Base-by-base conservation (phyloP, 2,113 vertebrate genomes). In the Sinocyclocheilus anshuiensis region DNA sequence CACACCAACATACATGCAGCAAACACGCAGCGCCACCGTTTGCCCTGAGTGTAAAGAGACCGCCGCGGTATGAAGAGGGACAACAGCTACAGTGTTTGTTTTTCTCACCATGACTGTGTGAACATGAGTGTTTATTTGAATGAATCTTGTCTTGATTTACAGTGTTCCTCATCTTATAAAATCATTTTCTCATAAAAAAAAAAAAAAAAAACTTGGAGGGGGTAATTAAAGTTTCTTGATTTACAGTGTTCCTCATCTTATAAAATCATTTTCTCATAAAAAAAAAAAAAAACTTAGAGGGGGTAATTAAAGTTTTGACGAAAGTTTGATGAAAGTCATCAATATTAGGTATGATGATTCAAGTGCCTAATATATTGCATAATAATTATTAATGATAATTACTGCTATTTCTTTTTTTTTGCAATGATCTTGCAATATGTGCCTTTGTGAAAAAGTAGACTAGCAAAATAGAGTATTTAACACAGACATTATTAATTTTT, bases 1-100 rank as follows among this genome's bases (percentile, higher is more conserved):
- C 53, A 84, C 72, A 69, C 10, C 57, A 78, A 65, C 20, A 72
- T 69, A 76, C 67, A 50, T 24, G 13, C 69, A n/a, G 16, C 83
- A 55, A 86, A 69, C 83, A 42, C 33, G 29, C 39, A 67, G 57
- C 8, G 33, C 55, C 53, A 2, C 11, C 33, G 36, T 29, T 77
- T 29, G 75, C 76, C 76, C 77, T 2, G 12, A 10, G 33, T 65
- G n/a, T 11, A 65, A 5, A 48, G 36, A 81, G 57, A 65, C 59
- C 78, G 4, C 77, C 3, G 4, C 4, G 53, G 18, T 59, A 79
- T n/a, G 36, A 63, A 26, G 3, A 24, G 59, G 53, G 77, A 20
- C 33, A 16, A 29, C n/a, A 55, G 48, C 11, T 55, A 26, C 48
- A 77, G 24, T 33, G 59, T 33, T 29, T 71, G 18, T 69, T 29